Base-by-base conservation (phyloP, 2,797 vertebrate genomes). In the Falco biarmicus region DNA sequence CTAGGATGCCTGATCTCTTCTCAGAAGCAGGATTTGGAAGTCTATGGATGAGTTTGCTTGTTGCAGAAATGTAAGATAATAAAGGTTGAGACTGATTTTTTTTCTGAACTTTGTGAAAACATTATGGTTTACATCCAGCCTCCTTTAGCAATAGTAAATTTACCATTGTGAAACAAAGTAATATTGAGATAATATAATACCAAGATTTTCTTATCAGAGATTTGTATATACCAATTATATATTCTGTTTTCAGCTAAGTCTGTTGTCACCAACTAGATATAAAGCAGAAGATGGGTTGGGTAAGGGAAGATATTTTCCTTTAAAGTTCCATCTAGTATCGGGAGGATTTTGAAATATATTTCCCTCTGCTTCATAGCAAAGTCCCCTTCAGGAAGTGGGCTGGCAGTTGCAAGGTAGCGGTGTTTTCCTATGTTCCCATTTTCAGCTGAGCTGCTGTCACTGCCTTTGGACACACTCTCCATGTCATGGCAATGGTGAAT, bases 21-120 rank as follows among this genome's bases (percentile, higher is more conserved):
- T 37, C 34, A 63, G 65, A 81, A 75, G 66, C 28, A 76, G 63
- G 53, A 84, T 89, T 90, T 54, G 54, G 28, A 61, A 28, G 48
- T 13, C 68, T 53, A 2, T 15, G 39, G 48, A 61, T 88, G 65
- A 85, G 39, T 69, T 76, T 89, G 13, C 47, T 74, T 50, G 53
- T 82, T 96, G 71, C n/a, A 93, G 90, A 87, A 29, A 45, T 54
- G 28, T 39, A 45, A 82, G 50, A 66, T 50, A 68, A 51, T 48
- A 74, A 61, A 56, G 22, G 26, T 21, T 64, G 75, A 89, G 60
- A 45, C n/a, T 41, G 39, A 56, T 41, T 70, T 51, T 69, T 17
- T 68, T 86, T 94, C 32, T 94, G 87, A 88, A 59, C 17, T 68
- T 77, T 66, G 63, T 79, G 48, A 77, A 94, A 86, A 70, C 86